phyloP scores from a whole-genome alignment of 2,113 vertebrate genomes.

The Oreotrochilus melanogaster region DNA sequence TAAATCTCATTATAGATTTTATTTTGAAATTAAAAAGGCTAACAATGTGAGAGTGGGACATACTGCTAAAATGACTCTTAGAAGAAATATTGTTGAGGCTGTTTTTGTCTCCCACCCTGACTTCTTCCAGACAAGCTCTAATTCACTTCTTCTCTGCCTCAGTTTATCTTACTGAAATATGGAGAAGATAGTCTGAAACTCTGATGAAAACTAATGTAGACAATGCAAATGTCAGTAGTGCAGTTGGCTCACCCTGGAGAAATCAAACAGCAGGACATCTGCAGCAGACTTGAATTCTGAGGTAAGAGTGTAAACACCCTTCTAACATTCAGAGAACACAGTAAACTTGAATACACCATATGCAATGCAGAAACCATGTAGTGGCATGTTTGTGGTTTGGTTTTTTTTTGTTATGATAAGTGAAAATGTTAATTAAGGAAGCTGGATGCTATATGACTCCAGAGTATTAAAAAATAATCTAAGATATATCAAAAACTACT shows the following conservation, averaged over 20 bases:
- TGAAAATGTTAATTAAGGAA: neutral
- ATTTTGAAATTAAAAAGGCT: neutral
- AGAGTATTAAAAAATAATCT: neutral
- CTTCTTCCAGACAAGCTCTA: neutral
- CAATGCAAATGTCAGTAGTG: neutral
- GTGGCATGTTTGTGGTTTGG: rapidly evolving
- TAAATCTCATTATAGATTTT: neutral
- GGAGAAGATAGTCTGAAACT: neutral
- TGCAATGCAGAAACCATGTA: rapidly evolving
- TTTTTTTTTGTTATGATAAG: rapidly evolving
- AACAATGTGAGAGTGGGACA: neutral
- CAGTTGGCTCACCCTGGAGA: neutral
- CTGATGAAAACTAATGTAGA: neutral
- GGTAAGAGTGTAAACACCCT: neutral
- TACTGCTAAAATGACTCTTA: neutral
- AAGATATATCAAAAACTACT: neutral
- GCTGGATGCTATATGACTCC: neutral
- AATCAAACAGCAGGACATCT: neutral
- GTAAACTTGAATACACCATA: neutral
- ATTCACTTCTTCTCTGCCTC: neutral
- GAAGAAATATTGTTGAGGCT: neutral
- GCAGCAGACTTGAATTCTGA: neutral
- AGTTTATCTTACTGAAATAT: neutral
- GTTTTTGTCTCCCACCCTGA: neutral
- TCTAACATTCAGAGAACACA: neutral